These are phyloP conservation scores for Pseudoatta argentina DNA, from an alignment of 1,140 invertebrate species.

Conservation along the genomic window DNA sequence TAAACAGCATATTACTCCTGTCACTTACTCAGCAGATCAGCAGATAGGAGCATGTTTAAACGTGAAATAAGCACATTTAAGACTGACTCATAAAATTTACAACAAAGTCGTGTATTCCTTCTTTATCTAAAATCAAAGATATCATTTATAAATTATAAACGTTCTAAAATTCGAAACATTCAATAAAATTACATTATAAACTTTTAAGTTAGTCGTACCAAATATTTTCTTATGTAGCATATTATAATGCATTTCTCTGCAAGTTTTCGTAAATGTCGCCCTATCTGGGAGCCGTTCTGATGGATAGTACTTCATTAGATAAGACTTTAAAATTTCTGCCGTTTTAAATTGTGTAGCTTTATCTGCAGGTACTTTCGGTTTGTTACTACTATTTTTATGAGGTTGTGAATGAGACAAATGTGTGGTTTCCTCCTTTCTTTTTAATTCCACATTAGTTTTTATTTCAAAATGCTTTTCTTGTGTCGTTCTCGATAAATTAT, in stretches of 20 bases:
- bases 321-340: slow-evolving; percentile 76
- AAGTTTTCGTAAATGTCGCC: slow-evolving; percentile 77
- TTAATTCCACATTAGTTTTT: slow-evolving; percentile 6
- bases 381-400: slow-evolving; percentile 27
- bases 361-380: slow-evolving; percentile 58
- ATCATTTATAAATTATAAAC: slow-evolving; percentile 43
- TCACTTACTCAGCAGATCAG: background rate
- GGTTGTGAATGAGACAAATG: slow-evolving; percentile 14
- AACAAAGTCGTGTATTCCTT: slow-evolving; percentile 72
- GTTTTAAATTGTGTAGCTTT: slow-evolving; percentile 76
- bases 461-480: background rate
- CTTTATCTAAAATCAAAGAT: slow-evolving; percentile 72
- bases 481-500: background rate
- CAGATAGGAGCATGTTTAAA: background rate
- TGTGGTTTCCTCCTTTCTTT: background rate
- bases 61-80: slow-evolving; percentile 39
- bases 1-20: background rate
- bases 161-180: slow-evolving; percentile 13
- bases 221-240: slow-evolving; percentile 75
- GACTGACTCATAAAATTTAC: slow-evolving; percentile 51
- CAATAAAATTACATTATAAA: slow-evolving; percentile 42
- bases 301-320: slow-evolving; percentile 79
- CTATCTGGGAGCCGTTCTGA: slow-evolving; percentile 78
- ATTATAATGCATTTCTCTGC: slow-evolving; percentile 77
- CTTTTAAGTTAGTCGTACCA: slow-evolving; percentile 69